These are phyloP conservation scores for Leptinotarsa undecemlineata DNA, from an alignment of 1,140 invertebrate genomes.

Conservation along the genomic window DNA sequence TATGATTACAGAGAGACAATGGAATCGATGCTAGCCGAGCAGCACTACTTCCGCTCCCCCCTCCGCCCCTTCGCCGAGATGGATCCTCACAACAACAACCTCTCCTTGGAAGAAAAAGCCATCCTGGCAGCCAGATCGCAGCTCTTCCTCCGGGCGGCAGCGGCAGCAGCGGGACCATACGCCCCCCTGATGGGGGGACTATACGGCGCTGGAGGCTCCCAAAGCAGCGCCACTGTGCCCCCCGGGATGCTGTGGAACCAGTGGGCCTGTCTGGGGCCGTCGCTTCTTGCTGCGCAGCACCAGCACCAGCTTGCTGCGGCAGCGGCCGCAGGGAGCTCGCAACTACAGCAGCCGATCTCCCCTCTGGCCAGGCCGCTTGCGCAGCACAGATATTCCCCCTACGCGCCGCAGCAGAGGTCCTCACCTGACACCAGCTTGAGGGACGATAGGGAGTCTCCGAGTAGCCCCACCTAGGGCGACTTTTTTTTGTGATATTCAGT, in stretches of 20 bases:
- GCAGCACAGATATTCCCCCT: conserved; percentile 64
- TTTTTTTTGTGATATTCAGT: conserved; percentile 31
- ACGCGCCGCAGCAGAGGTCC: conserved; percentile 58
- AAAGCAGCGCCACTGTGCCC: conserved; percentile 44
- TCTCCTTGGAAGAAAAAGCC: conserved; percentile 77
- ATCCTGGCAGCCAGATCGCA: conserved; percentile 70
- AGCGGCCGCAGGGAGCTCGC: conserved; percentile 55
- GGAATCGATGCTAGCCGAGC: conserved; percentile 80
- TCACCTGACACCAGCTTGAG: conserved; percentile 61
- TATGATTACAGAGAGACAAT: conserved; percentile 72
- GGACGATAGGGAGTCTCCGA: conserved; percentile 56
- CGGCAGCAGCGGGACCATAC: conserved; percentile 61
- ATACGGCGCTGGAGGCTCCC: conserved; percentile 59
- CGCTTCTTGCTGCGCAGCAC: conserved; percentile 54
- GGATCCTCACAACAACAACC: conserved; percentile 69
- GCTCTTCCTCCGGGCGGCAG: conserved; percentile 68
- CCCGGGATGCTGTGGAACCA: conserved; percentile 63
- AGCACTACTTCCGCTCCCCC: conserved; percentile 73
- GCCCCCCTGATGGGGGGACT: conserved; percentile 58
- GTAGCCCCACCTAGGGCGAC: conserved; percentile 59
- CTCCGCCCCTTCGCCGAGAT: conserved; percentile 72
- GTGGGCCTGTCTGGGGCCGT: conserved; percentile 65
- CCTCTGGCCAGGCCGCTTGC: conserved; percentile 56
- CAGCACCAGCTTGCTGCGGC: conserved; percentile 53
- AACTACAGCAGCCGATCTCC: conserved; percentile 59